phyloP scores from a whole-genome alignment of 2,888 invertebrate genomes.

The Phortica magna region DNA sequence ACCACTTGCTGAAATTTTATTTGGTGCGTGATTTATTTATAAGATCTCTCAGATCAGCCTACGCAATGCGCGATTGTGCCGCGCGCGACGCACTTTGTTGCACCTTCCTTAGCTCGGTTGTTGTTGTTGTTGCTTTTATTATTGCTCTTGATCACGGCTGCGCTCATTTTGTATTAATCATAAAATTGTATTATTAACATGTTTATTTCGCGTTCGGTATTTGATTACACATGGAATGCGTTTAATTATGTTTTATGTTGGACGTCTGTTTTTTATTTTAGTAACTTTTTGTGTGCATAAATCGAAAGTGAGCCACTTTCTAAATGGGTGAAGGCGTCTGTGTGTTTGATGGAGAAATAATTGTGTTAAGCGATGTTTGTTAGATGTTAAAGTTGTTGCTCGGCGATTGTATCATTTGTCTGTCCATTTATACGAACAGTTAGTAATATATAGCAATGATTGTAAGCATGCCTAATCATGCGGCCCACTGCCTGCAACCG shows the following conservation, averaged over 20 bases:
- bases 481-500: too few species aligned
- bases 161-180: slow-evolving; percentile 70
- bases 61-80: slow-evolving; percentile 21
- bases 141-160: slow-evolving; percentile 29
- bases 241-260: slow-evolving; percentile 13
- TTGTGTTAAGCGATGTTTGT: background rate
- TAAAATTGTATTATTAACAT: slow-evolving; percentile 72
- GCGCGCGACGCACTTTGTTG: background rate
- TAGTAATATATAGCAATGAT: too few species aligned
- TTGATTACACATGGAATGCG: slow-evolving; percentile 62
- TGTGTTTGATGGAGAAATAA: background rate
- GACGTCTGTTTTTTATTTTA: background rate
- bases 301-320: slow-evolving; percentile 22
- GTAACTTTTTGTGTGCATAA: background rate
- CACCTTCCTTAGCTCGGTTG: background rate
- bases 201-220: slow-evolving; percentile 69
- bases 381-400: background rate
- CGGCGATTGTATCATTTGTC: too few species aligned
- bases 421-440: background rate
- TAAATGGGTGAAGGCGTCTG: background rate
- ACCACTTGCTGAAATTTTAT: slow-evolving; percentile 74
- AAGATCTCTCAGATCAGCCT: slow-evolving; percentile 47
- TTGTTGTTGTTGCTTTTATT: background rate
- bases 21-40: slow-evolving; percentile 73
- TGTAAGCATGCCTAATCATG: too few species aligned